Base-by-base conservation (phyloP, 2,113 vertebrate genomes). In the Ophthalmotilapia sp. region DNA sequence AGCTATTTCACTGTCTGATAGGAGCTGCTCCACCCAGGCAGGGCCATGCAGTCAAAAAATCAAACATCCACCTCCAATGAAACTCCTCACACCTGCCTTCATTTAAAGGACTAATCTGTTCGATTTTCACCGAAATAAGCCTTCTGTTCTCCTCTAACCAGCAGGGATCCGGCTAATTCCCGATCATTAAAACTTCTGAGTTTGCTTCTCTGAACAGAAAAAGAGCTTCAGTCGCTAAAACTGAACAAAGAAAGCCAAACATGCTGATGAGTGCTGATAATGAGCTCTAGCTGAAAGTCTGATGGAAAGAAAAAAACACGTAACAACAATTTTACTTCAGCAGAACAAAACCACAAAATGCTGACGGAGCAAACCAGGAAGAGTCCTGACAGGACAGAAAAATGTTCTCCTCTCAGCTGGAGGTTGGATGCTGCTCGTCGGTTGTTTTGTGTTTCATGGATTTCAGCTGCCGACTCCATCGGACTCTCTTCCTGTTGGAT, bases 111-210 rank as follows among this genome's bases (percentile, higher is more conserved):
- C 26, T 51, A 77, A 77, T 77, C 26, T 77, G 42, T 77, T 49
- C 3, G 1, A n/a, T 49, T 51, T 51, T 33, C 45, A 6, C 0
- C 2, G 2, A 19, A 77, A 77, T 33, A 77, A 33, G 17, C 73
- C 45, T 31, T 12, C 26, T 73, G 31, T 19, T 54, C 47, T 54
- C 54, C n/a, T 54, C 13, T 7, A 47, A 58, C 3, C 80, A 33
- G 60, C 81, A 12, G 80, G 88, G 73, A 73, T 83, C 73, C 5
- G 19, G 19, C 51, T 89, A 55, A 12, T 21, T 83, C 60, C 33
- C 13, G 17, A 40, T 80, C 55, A 65, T 65, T 81, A 62, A 77
- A 62, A 85, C 12, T 31, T 82, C 31, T 51, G 40, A 19, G 12
- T 68, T 60, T 79, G 26, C 58, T 9, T 79, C 31, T 75, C 15